phyloP scores from a whole-genome alignment of 2,113 vertebrate genomes.

The Laterallus jamaicensis region DNA sequence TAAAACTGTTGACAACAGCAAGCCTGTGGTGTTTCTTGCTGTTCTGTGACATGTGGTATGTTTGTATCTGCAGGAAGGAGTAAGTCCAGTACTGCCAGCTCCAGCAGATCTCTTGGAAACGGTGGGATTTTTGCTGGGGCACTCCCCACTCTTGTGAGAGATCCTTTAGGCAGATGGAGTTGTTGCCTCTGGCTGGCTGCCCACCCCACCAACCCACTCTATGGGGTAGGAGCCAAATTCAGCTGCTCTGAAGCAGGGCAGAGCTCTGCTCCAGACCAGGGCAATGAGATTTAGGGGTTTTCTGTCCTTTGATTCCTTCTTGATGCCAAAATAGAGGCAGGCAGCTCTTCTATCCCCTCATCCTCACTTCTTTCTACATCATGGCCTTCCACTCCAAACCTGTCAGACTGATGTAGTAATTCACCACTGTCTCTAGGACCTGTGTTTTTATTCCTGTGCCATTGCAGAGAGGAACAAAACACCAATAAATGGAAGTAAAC shows the following conservation, averaged over 20 bases:
- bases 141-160: background rate
- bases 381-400: background rate
- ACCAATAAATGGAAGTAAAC: background rate
- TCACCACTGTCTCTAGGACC: background rate
- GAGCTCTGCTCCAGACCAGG: background rate
- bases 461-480: background rate
- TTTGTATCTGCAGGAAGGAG: background rate
- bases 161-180: background rate
- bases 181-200: background rate
- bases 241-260: accelerated
- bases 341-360: background rate
- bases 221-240: background rate
- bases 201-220: too few species aligned
- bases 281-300: background rate
- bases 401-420: background rate
- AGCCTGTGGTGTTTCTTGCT: background rate
- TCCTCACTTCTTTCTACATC: background rate
- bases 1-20: background rate
- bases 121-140: background rate
- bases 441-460: background rate
- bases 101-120: background rate
- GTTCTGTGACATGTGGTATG: accelerated
- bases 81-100: background rate
- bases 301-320: background rate
- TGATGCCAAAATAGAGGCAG: background rate